phyloP scores from a whole-genome alignment of 2,113 vertebrate species.

The Lagopus leucura region DNA sequence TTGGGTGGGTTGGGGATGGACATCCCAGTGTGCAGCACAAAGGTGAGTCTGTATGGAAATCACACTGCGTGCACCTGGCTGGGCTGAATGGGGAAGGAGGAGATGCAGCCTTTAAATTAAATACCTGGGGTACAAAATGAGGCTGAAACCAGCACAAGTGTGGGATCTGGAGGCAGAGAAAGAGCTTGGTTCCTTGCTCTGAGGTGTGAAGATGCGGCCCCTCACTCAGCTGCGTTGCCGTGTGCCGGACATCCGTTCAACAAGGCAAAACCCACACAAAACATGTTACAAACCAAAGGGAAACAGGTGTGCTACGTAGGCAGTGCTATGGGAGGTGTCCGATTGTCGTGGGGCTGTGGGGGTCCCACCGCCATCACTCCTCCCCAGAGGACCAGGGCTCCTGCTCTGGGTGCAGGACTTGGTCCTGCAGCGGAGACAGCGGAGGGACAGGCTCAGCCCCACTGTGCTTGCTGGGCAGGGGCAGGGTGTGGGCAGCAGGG shows the following conservation, averaged over 20 bases:
- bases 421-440: not conserved
- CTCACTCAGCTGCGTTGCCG: too few relatives aligned
- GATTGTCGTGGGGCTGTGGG: not conserved
- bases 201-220: too few relatives aligned
- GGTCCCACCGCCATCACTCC: not conserved
- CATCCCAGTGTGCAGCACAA: not conserved
- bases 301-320: not conserved
- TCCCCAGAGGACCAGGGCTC: constrained; percentile 5
- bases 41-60: not conserved
- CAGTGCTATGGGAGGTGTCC: not conserved
- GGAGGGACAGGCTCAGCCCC: accelerated
- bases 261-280: constrained; percentile 17
- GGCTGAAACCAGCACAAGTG: not conserved
- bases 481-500: accelerated
- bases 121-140: not conserved
- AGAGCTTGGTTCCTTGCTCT: not conserved
- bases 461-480: not conserved
- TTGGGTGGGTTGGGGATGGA: accelerated
- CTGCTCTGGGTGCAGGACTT: not conserved
- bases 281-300: not conserved
- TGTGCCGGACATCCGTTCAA: not conserved
- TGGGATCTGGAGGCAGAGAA: not conserved
- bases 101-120: constrained; percentile 19
- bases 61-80: not conserved
- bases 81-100: not conserved